A percentile compares a stretch with the other conserved stretches of the same genome.
phyloP scores from a whole-genome alignment of 2,888 invertebrate species.

The Netelia melanura region DNA sequence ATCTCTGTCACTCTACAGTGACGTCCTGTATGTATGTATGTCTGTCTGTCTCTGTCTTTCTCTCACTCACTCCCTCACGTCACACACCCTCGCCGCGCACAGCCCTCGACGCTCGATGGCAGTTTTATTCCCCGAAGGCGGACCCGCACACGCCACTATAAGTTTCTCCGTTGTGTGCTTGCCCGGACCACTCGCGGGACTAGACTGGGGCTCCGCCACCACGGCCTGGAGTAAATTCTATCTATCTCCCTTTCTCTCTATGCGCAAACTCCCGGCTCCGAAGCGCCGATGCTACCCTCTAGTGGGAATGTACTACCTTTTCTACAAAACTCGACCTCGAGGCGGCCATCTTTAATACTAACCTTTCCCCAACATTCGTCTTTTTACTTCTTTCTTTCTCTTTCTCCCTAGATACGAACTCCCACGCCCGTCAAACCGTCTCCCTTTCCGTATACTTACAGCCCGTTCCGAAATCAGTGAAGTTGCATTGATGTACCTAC shows the following conservation, averaged over 20 bases:
- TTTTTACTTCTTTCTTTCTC: slow-evolving; percentile 15
- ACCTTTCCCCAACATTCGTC: slow-evolving; percentile 46
- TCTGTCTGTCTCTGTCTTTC: slow-evolving; percentile 29
- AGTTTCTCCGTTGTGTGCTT: slow-evolving; percentile 72
- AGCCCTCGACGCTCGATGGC: slow-evolving; percentile 74
- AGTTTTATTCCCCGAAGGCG: slow-evolving; percentile 68
- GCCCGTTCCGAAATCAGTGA: slow-evolving; percentile 16
- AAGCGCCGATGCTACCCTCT: slow-evolving; percentile 58
- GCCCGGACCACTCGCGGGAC: slow-evolving; percentile 83
- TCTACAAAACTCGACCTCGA: slow-evolving; percentile 65
- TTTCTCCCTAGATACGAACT: slow-evolving; percentile 33
- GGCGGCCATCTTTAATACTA: slow-evolving; percentile 54
- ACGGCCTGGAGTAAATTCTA: slow-evolving; percentile 62
- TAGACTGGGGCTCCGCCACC: slow-evolving; percentile 77
- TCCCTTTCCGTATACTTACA: slow-evolving; percentile 1
- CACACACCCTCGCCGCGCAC: slow-evolving; percentile 69
- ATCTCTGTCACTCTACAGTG: slow-evolving; percentile 34
- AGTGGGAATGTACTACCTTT: slow-evolving; percentile 72
- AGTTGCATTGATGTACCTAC: background rate
- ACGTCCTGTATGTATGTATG: slow-evolving; percentile 34
- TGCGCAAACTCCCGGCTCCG: slow-evolving; percentile 21
- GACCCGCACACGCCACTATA: slow-evolving; percentile 59
- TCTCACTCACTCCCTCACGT: slow-evolving; percentile 49
- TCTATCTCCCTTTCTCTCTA: slow-evolving; percentile 20
- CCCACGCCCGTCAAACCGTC: slow-evolving; percentile 66